phyloP scores from a whole-genome alignment of 2,888 invertebrate genomes.

The Philereme vetulata region DNA sequence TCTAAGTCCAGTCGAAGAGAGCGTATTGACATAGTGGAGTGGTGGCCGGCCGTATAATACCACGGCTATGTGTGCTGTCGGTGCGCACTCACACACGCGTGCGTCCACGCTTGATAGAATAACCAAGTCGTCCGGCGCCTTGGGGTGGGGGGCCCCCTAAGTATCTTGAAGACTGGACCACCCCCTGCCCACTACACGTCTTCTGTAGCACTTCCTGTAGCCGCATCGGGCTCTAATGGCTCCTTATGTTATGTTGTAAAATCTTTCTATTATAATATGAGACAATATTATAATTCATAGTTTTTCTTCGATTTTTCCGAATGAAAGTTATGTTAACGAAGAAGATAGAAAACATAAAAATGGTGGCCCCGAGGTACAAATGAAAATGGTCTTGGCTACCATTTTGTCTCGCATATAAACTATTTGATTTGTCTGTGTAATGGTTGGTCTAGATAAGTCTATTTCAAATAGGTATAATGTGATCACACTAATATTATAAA shows the following conservation, averaged over 20 bases:
- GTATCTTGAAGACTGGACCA: slow-evolving; percentile 82
- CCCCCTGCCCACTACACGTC: slow-evolving; percentile 78
- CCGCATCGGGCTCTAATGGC: slow-evolving; percentile 77
- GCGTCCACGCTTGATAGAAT: slow-evolving; percentile 82
- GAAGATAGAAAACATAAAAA: too few species aligned
- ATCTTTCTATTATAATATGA: slow-evolving; percentile 48
- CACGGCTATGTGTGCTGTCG: slow-evolving; percentile 61
- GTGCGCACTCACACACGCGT: slow-evolving; percentile 58
- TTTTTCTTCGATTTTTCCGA: neutral
- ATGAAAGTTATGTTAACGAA: too few species aligned
- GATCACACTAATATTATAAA: too few species aligned
- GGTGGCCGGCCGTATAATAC: slow-evolving; percentile 84
- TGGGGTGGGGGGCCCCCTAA: slow-evolving; percentile 65
- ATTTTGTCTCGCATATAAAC: too few species aligned
- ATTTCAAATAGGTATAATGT: too few species aligned
- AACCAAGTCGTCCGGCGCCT: slow-evolving; percentile 81
- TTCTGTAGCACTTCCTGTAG: slow-evolving; percentile 78
- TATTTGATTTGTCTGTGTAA: too few species aligned
- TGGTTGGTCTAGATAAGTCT: too few species aligned
- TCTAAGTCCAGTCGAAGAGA: slow-evolving; percentile 84
- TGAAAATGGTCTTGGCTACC: too few species aligned
- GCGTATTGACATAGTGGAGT: slow-evolving; percentile 84
- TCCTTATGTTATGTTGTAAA: slow-evolving; percentile 72
- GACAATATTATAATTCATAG: neutral
- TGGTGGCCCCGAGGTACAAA: too few species aligned